These are phyloP conservation scores for Pristionchus fissidentatus DNA, from an alignment of 2,888 invertebrate genomes.

Conservation along the genomic window DNA sequence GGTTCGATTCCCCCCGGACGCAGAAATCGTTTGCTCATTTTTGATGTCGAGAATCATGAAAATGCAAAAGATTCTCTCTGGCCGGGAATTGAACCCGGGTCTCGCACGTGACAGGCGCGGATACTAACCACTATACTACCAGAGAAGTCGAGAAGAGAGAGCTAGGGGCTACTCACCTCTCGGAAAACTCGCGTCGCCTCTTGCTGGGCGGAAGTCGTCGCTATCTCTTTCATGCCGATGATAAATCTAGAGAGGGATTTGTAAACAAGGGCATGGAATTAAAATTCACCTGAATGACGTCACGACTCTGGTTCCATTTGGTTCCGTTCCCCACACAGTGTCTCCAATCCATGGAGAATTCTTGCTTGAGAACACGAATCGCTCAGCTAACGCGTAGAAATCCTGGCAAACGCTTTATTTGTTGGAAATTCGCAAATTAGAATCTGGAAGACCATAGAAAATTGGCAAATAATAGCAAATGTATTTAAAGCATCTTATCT, in stretches of 20 bases:
- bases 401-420: constrained; percentile 49
- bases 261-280: not conserved
- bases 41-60: not conserved
- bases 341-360: constrained; percentile 65
- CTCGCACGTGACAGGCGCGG: constrained; percentile 68
- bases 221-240: constrained; percentile 69
- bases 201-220: constrained; percentile 65
- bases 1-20: constrained; percentile 61
- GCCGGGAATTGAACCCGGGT: constrained; percentile 68
- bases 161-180: constrained; percentile 50
- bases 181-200: constrained; percentile 66
- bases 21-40: constrained; percentile 46
- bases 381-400: constrained; percentile 62
- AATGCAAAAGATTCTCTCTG: constrained; percentile 57
- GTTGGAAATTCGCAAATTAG: no score
- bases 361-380: constrained; percentile 60
- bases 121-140: constrained; percentile 68
- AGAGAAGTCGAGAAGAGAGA: not conserved
- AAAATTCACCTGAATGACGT: constrained; percentile 57
- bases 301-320: constrained; percentile 50
- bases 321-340: constrained; percentile 58
- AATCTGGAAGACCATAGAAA: no score
- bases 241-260: constrained; percentile 55
- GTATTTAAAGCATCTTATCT: no score
- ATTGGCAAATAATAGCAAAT: no score